Conservation (phyloP, 2,113 vertebrate species). For the Pholis gunnellus region DNA sequence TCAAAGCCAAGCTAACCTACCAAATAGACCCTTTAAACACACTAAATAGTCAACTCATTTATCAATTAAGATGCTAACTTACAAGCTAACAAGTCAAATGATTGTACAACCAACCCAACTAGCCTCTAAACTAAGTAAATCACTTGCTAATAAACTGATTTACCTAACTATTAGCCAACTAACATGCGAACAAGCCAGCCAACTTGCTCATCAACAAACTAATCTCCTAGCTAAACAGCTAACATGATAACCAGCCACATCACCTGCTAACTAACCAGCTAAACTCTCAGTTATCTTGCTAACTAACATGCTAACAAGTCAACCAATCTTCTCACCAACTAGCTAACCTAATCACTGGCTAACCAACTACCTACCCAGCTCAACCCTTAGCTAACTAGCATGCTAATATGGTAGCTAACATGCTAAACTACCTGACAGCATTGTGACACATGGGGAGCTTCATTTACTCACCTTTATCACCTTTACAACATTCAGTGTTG, state of each 20-base stretch:
- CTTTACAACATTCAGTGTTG: background rate
- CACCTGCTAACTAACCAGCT: background rate
- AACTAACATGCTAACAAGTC: background rate
- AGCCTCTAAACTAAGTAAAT: background rate
- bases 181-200: background rate
- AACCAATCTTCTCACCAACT: background rate
- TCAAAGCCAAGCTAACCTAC: too few relatives aligned
- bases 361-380: background rate
- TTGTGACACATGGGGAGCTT: background rate
- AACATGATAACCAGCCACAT: too few relatives aligned
- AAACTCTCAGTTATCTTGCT: too few relatives aligned
- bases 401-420: background rate
- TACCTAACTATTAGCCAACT: background rate
- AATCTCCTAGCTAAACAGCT: too few relatives aligned
- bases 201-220: too few relatives aligned
- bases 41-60: too few relatives aligned
- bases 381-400: background rate
- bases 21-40: too few relatives aligned
- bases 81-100: too few relatives aligned
- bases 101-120: too few relatives aligned
- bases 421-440: background rate
- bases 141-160: background rate
- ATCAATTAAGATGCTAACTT: too few relatives aligned
- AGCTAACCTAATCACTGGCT: background rate
- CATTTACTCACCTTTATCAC: constrained; percentile 14